Evolutionary conservation across 2,888 invertebrate species (phyloP).

Genomic region (Rotaria macrura): DNA sequence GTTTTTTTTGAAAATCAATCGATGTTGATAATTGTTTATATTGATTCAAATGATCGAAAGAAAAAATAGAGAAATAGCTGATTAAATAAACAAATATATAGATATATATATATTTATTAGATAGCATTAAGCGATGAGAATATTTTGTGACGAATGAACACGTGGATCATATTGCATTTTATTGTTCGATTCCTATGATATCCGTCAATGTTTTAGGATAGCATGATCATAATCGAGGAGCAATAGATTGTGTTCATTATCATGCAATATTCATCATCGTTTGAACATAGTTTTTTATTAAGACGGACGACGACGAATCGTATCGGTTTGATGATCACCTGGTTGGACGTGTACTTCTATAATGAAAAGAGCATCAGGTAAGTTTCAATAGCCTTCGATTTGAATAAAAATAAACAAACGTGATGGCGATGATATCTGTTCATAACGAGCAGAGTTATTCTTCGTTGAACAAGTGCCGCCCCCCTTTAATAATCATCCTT

Average conservation of each 20-base stretch:
- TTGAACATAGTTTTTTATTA: neutral
- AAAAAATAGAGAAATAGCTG: neutral
- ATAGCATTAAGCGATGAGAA: neutral
- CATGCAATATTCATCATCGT: neutral
- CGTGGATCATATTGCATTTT: neutral
- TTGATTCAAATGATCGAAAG: neutral
- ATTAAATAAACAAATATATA: too few species aligned
- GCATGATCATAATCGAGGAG: neutral
- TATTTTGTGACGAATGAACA: neutral
- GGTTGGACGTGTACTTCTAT: neutral
- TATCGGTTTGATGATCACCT: neutral
- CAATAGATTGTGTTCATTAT: neutral
- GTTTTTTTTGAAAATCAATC: neutral
- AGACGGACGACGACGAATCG: neutral
- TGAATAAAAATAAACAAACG: neutral
- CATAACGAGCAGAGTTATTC: neutral
- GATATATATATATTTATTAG: too few species aligned
- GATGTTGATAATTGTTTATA: neutral
- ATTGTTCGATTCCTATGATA: neutral
- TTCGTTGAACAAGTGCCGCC: neutral
- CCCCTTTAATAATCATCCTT: neutral
- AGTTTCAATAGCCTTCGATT: too few species aligned
- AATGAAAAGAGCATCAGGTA: neutral
- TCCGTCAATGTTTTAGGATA: neutral
- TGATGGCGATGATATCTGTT: neutral